These are phyloP conservation scores for Dynastes maya DNA, from an alignment of 2,888 invertebrate species.

Conservation along the genomic window DNA sequence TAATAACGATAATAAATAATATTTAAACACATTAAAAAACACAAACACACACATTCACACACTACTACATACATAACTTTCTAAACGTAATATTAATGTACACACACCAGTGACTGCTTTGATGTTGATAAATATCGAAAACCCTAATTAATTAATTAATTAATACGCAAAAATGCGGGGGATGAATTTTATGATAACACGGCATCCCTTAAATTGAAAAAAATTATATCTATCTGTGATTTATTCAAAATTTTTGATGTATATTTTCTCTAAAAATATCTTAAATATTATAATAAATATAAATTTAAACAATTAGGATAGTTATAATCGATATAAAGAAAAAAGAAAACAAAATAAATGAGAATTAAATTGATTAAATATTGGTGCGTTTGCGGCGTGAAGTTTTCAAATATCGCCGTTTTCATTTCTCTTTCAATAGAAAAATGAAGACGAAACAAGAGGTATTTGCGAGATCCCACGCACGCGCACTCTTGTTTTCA, in stretches of 20 bases:
- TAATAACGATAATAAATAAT: slow-evolving; percentile 36
- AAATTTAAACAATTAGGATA: slow-evolving; percentile 71
- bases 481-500: slow-evolving; percentile 62
- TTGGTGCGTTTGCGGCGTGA: slow-evolving; percentile 33
- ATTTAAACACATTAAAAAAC: slow-evolving; percentile 29
- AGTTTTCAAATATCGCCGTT: slow-evolving; percentile 1
- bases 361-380: slow-evolving; percentile 53
- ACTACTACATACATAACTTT: slow-evolving; percentile 38
- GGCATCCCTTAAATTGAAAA: slow-evolving; percentile 53
- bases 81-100: slow-evolving; percentile 47
- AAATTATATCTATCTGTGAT: slow-evolving; percentile 76
- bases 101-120: slow-evolving; percentile 66
- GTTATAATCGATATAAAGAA: slow-evolving; percentile 66
- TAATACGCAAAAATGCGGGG: slow-evolving; percentile 42
- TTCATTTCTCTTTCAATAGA: background rate
- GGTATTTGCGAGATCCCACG: background rate
- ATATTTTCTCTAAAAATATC: slow-evolving; percentile 76
- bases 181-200: slow-evolving; percentile 43
- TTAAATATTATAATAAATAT: slow-evolving; percentile 70
- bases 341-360: slow-evolving; percentile 51
- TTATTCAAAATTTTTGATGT: slow-evolving; percentile 76
- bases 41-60: slow-evolving; percentile 38
- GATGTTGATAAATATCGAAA: slow-evolving; percentile 66
- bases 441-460: background rate
- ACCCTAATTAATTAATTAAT: slow-evolving; percentile 51